Percentiles rank a stretch among this genome's conserved stretches.
Evolutionary conservation across 2,888 invertebrate species (phyloP).

Genomic region (Drosophila algonquin): DNA sequence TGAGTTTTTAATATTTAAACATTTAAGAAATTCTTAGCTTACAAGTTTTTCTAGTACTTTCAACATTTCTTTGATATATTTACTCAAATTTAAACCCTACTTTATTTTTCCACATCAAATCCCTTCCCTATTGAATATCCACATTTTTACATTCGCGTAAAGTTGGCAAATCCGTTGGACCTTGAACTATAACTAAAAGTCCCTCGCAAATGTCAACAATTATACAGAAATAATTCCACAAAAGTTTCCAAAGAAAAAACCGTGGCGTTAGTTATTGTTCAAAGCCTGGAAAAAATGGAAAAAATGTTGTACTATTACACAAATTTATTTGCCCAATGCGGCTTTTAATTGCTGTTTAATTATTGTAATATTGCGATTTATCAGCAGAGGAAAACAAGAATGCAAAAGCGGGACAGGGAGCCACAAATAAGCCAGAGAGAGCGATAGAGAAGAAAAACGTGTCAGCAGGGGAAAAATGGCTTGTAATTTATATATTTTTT

Average conservation of each 20-base stretch:
- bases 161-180: slow-evolving; percentile 38
- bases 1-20: too few relatives aligned
- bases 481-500: neutral
- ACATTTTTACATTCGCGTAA: slow-evolving; percentile 11
- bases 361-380: slow-evolving; percentile 24
- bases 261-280: slow-evolving; percentile 12
- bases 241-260: slow-evolving; percentile 9
- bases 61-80: neutral
- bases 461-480: slow-evolving; percentile 10
- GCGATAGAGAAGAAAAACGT: slow-evolving; percentile 33
- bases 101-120: neutral
- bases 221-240: slow-evolving; percentile 14
- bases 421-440: neutral
- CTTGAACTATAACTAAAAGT: slow-evolving; percentile 47
- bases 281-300: slow-evolving; percentile 22
- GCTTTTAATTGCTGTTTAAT: slow-evolving; percentile 58
- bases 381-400: slow-evolving; percentile 35
- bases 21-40: too few relatives aligned
- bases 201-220: slow-evolving; percentile 4
- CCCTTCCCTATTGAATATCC: slow-evolving; percentile 1
- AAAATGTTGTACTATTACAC: slow-evolving; percentile 30
- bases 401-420: neutral
- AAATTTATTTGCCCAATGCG: slow-evolving; percentile 40
- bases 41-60: neutral
- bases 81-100: neutral